Conservation (phyloP, 2,888 invertebrate genomes). For the Leptopilina drosophilae region DNA sequence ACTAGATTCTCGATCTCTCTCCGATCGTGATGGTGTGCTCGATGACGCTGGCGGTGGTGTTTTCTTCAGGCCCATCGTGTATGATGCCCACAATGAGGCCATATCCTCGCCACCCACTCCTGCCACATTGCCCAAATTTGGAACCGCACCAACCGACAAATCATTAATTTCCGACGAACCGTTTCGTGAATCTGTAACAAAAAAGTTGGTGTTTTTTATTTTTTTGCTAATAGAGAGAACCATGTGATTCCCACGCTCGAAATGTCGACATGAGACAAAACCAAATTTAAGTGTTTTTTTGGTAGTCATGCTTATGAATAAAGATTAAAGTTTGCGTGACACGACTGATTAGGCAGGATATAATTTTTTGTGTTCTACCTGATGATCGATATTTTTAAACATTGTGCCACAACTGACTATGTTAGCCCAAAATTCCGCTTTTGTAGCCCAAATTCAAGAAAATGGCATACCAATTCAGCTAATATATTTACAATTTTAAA, state of each 20-base stretch:
- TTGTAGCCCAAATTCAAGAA: too few relatives aligned
- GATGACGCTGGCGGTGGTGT: conserved; percentile 73
- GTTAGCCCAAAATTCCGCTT: too few relatives aligned
- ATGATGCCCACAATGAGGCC: conserved; percentile 92
- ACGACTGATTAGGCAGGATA: conserved; percentile 61
- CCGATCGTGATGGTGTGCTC: conserved; percentile 74
- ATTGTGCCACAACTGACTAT: background rate
- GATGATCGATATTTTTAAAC: background rate
- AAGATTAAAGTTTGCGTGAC: conserved; percentile 63
- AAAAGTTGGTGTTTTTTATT: background rate
- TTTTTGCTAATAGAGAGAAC: too few relatives aligned
- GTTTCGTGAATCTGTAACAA: conserved; percentile 72
- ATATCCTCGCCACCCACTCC: conserved; percentile 83
- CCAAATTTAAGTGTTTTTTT: too few relatives aligned
- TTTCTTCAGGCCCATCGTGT: conserved; percentile 86
- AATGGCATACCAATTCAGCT: too few relatives aligned
- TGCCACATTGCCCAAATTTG: conserved; percentile 77
- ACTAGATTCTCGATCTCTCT: conserved; percentile 82
- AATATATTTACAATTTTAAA: too few relatives aligned
- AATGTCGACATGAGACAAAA: too few relatives aligned
- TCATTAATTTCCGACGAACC: conserved; percentile 73
- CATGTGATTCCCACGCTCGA: too few relatives aligned
- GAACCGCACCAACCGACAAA: conserved; percentile 74
- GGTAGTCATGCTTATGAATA: too few relatives aligned
- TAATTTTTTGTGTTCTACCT: background rate